Percentiles rank a stretch among this genome's conserved stretches.
phyloP scores from a whole-genome alignment of 1,140 invertebrate species.

The Daktulosphaira vitifoliae region DNA sequence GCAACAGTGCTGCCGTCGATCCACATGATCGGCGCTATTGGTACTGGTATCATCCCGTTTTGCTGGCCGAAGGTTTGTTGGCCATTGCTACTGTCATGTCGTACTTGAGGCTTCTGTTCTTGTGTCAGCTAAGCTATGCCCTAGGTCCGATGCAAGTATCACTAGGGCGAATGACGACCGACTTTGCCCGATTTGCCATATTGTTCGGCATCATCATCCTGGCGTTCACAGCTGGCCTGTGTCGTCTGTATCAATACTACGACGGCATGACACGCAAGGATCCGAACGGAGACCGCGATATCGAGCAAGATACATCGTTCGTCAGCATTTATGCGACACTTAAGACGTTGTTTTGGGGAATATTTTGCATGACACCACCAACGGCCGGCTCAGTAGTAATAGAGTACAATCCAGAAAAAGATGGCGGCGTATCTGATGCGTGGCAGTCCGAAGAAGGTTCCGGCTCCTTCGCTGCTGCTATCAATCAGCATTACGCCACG shows the following conservation, averaged over 20 bases:
- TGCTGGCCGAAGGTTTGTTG: conserved; percentile 63
- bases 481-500: conserved; percentile 49
- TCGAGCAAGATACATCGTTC: conserved; percentile 48
- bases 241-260: conserved; percentile 50
- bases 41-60: conserved; percentile 58
- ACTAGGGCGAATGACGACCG: conserved; percentile 51
- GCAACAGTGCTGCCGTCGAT: no score
- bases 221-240: conserved; percentile 47
- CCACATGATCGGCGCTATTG: conserved; percentile 45
- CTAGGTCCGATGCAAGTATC: conserved; percentile 54
- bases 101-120: conserved; percentile 50
- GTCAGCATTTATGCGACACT: conserved; percentile 51
- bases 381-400: conserved; percentile 56
- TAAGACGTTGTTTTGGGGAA: conserved; percentile 63
- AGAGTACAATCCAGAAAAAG: conserved; percentile 47
- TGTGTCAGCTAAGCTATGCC: conserved; percentile 51
- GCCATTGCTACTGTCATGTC: conserved; percentile 64
- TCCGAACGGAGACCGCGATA: conserved; percentile 46
- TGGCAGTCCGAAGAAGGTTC: not conserved
- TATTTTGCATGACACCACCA: conserved; percentile 61
- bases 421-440: conserved; percentile 41
- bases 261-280: conserved; percentile 53
- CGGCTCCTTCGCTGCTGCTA: no score
- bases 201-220: conserved; percentile 50
- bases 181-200: conserved; percentile 50